A percentile compares a stretch with the other conserved stretches of the same genome.
phyloP scores from a whole-genome alignment of 2,797 vertebrate genomes.

The Catharus ustulatus region DNA sequence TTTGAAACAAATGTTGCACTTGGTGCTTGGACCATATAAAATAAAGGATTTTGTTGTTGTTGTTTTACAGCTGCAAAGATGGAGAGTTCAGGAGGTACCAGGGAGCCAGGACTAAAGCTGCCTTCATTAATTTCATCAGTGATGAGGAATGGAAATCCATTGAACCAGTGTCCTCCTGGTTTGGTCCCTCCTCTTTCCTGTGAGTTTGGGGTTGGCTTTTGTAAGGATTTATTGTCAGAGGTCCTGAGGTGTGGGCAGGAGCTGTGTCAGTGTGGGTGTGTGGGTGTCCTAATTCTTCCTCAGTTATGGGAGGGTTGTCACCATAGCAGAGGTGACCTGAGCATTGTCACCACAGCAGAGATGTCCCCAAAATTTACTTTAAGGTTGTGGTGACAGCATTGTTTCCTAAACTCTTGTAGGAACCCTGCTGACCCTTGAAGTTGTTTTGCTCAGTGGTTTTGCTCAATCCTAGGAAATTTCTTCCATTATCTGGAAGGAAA shows the following conservation, averaged over 20 bases:
- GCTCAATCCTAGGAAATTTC: not conserved
- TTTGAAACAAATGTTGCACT: not conserved
- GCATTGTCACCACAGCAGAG: not conserved
- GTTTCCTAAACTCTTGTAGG: not conserved
- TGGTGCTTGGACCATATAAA: not conserved
- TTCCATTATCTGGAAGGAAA: not conserved
- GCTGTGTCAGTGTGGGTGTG: not conserved
- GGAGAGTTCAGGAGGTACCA: constrained; percentile 93
- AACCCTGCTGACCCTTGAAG: not conserved
- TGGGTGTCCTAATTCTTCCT: not conserved
- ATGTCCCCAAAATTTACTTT: not conserved
- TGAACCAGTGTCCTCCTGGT: constrained; percentile 92
- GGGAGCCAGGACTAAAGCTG: constrained; percentile 89
- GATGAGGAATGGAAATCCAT: constrained; percentile 91
- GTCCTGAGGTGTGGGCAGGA: rapidly evolving
- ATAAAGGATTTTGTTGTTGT: not conserved
- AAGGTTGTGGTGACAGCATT: not conserved
- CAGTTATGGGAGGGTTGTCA: not conserved
- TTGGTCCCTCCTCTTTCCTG: constrained; percentile 91
- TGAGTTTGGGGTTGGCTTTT: constrained; percentile 75
- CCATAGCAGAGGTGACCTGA: not conserved
- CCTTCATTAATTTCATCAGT: constrained; percentile 91
- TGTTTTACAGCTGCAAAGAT: constrained; percentile 87
- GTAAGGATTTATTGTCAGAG: rapidly evolving
- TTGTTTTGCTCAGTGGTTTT: not conserved